Percentiles rank a stretch among this genome's conserved stretches.
Evolutionary conservation across 2,113 vertebrate species (phyloP).

Genomic region (Siphamia tubifer): DNA sequence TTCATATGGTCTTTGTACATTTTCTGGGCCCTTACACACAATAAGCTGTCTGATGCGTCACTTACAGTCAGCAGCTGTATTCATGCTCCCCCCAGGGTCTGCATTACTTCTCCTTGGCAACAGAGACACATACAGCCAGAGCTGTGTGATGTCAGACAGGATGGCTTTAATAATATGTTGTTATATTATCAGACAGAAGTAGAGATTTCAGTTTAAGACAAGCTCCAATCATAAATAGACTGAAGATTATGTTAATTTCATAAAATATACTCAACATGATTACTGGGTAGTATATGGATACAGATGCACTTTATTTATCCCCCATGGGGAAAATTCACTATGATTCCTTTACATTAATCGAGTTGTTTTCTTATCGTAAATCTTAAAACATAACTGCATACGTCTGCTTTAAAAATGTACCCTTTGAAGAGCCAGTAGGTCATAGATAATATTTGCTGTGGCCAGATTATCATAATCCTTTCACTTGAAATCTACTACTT

Average conservation of each 20-base stretch:
- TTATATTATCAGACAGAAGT: slow-evolving; percentile 32
- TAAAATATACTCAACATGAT: neutral
- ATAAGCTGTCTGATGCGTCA: slow-evolving; percentile 51
- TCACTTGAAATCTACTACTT: slow-evolving; percentile 10
- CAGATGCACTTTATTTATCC: too few relatives aligned
- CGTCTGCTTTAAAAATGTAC: neutral
- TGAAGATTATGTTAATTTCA: neutral
- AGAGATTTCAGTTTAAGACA: neutral
- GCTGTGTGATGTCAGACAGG: slow-evolving; percentile 43
- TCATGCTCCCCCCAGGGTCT: slow-evolving; percentile 45
- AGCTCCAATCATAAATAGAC: neutral
- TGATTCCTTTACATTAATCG: neutral
- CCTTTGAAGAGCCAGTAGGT: neutral
- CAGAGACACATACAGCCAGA: slow-evolving; percentile 27
- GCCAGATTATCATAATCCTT: slow-evolving; percentile 23
- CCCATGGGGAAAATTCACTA: neutral
- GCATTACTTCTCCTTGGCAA: slow-evolving; percentile 59
- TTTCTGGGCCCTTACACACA: slow-evolving; percentile 25
- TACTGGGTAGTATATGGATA: too few relatives aligned
- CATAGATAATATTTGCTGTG: slow-evolving; percentile 2
- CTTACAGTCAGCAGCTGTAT: slow-evolving; percentile 44
- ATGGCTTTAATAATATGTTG: slow-evolving; percentile 24
- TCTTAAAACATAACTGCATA: neutral
- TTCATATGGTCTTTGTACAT: neutral
- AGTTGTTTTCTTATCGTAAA: neutral